phyloP scores from a whole-genome alignment of 2,797 vertebrate species.

The Coendou prehensilis region DNA sequence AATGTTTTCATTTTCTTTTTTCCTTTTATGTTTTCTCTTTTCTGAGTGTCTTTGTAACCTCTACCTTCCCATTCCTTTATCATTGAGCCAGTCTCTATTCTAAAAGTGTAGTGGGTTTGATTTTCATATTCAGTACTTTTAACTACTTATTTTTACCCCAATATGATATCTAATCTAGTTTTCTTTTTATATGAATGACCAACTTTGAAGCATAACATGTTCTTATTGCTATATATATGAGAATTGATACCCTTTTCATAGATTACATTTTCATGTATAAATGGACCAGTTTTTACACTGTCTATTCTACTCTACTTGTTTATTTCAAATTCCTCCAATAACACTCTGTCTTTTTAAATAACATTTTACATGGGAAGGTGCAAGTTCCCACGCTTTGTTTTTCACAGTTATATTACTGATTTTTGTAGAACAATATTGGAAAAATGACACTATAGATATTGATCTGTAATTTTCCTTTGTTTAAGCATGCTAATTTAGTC shows the following conservation, averaged over 20 bases:
- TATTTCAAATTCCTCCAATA: constrained; percentile 5
- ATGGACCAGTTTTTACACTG: not conserved
- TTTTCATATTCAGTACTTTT: constrained; percentile 32
- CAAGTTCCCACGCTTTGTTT: not conserved
- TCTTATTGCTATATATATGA: not conserved
- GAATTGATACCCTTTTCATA: not conserved
- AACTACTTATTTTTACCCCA: constrained; percentile 27
- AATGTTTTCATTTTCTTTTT: not conserved
- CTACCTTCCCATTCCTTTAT: not conserved
- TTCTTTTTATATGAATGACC: constrained; percentile 46
- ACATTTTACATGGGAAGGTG: not conserved
- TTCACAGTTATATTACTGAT: not conserved
- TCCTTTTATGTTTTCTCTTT: not conserved
- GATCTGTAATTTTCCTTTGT: not conserved
- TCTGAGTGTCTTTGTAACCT: not conserved
- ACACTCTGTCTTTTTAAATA: not conserved
- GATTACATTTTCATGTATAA: constrained; percentile 33
- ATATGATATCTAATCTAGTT: constrained; percentile 40
- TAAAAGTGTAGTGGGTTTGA: not conserved
- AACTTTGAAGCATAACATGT: not conserved
- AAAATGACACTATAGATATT: not conserved
- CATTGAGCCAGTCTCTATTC: not conserved
- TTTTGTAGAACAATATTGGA: not conserved
- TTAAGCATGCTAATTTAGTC: constrained; percentile 6
- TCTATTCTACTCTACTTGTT: not conserved